Conservation (phyloP, 2,888 invertebrate species). For the Chymomyza fuscimana region DNA sequence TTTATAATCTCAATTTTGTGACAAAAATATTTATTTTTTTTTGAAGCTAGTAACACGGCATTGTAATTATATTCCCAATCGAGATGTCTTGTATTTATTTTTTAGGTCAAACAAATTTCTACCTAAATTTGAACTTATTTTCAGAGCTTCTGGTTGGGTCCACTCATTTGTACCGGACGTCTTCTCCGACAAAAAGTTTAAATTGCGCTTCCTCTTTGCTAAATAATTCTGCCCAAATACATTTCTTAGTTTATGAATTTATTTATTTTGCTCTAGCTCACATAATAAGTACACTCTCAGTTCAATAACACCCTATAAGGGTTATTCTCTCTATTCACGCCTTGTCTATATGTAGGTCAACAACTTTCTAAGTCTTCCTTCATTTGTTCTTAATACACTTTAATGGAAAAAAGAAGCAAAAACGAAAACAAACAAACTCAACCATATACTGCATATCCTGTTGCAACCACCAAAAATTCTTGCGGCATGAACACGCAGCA, state of each 20-base stretch:
- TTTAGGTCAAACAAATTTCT: too few species aligned
- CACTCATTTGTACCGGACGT: too few species aligned
- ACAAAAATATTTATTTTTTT: too few species aligned
- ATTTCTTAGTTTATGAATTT: too few species aligned
- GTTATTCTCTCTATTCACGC: neutral
- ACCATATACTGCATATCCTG: conserved; percentile 57
- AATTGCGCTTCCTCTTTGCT: too few species aligned
- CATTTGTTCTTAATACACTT: conserved; percentile 7
- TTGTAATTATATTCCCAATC: too few species aligned
- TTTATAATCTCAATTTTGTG: too few species aligned
- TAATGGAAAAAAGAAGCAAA: conserved; percentile 1
- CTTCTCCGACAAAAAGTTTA: too few species aligned
- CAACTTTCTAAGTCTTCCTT: conserved; percentile 1
- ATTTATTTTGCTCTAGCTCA: too few species aligned
- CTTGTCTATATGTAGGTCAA: neutral
- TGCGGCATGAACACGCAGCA: conserved; percentile 24
- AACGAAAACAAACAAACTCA: conserved; percentile 24
- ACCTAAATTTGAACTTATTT: neutral
- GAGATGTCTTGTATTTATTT: too few species aligned
- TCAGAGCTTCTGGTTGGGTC: neutral
- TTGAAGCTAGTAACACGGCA: too few species aligned
- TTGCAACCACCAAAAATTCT: conserved; percentile 61
- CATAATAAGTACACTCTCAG: neutral
- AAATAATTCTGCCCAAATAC: neutral
- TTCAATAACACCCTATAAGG: neutral